Base-by-base conservation (phyloP, 2,113 vertebrate species). In the Clupea harengus region DNA sequence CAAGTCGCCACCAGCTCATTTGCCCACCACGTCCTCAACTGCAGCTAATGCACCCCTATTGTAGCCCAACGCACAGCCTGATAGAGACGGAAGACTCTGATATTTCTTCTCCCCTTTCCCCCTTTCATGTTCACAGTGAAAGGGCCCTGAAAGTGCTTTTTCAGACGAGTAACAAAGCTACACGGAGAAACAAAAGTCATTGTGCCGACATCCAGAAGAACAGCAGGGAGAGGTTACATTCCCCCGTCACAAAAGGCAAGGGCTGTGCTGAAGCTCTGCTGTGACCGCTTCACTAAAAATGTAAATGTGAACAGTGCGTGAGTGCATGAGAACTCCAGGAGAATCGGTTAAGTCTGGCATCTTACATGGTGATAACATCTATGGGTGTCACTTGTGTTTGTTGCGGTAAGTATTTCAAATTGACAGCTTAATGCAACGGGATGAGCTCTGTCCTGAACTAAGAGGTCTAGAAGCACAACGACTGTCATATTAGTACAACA, bases 11-110 rank as follows among this genome's bases (percentile, higher is more conserved):
- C 25, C 72, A 78, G 39, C 84, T 85, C 75, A 85, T 91, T 87
- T 85, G 32, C 86, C 85, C 90, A 89, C 82, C 52, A 25, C 39
- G 32, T 32, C 13, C 87, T 83, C 60, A 81, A 89, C 83, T 86
- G 86, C 82, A 84, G 84, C 85, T 89, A 89, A 91, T 89, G 85
- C 85, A 85, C 87, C 90, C 87, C 87, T 82, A 89, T 88, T 86
- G 88, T 90, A 84, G 54, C 82, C 87, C 82, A 84, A 82, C 88
- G 85, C 85, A 57, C 90, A 85, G 44, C 85, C 25, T 83, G 18
- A 22, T 83, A 72, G 89, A 84, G 87, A 91, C 88, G 85, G 87
- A 82, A 85, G 91, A 88, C 84, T 88, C 85, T 85, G 81, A 82
- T 72, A 83, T 81, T 84, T 57, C 88, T 83, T 82, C 81, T 87